Conservation (phyloP, 2,888 invertebrate species). For the Rhamphomyia laevipes region DNA sequence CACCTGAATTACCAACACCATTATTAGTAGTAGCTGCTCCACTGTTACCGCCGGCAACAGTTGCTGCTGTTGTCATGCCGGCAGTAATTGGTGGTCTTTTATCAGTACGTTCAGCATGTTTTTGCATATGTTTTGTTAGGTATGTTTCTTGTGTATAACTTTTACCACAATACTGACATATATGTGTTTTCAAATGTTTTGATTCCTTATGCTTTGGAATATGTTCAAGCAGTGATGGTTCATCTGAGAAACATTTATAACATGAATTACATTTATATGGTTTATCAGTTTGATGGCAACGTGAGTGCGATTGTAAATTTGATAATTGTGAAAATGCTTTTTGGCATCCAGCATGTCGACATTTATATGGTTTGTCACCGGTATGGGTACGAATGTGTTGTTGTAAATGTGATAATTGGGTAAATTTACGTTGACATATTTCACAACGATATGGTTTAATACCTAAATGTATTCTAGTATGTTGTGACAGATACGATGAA, state of each 20-base stretch:
- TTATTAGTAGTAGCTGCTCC: conserved; percentile 12
- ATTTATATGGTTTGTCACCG: conserved; percentile 98
- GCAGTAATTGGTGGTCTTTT: conserved; percentile 74
- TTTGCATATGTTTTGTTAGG: conserved; percentile 98
- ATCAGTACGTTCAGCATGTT: conserved; percentile 88
- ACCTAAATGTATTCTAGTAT: conserved; percentile 96
- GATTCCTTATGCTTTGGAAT: conserved; percentile 99
- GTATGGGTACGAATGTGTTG: conserved; percentile 99
- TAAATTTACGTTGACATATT: conserved; percentile 97
- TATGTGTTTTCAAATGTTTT: conserved; percentile 98
- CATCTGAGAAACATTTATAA: conserved; percentile 99
- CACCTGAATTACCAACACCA: conserved; percentile 8
- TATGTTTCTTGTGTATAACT: conserved; percentile 99
- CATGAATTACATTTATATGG: conserved; percentile 99
- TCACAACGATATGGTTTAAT: conserved; percentile 98
- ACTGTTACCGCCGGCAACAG: conserved; percentile 9
- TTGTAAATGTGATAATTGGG: conserved; percentile 96
- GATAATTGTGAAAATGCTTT: conserved; percentile 99
- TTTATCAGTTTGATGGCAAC: conserved; percentile 99
- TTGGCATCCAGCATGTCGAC: conserved; percentile 92
- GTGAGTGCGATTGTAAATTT: conserved; percentile 97
- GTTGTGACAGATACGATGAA: conserved; percentile 97
- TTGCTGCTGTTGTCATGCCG: conserved; percentile 12
- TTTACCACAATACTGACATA: conserved; percentile 99
- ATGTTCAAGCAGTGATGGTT: conserved; percentile 93